Percentiles rank a stretch among this genome's conserved stretches.
These are phyloP conservation scores for Pseudopleuronectes americanus DNA, from an alignment of 2,797 vertebrate genomes.

Conservation along the genomic window DNA sequence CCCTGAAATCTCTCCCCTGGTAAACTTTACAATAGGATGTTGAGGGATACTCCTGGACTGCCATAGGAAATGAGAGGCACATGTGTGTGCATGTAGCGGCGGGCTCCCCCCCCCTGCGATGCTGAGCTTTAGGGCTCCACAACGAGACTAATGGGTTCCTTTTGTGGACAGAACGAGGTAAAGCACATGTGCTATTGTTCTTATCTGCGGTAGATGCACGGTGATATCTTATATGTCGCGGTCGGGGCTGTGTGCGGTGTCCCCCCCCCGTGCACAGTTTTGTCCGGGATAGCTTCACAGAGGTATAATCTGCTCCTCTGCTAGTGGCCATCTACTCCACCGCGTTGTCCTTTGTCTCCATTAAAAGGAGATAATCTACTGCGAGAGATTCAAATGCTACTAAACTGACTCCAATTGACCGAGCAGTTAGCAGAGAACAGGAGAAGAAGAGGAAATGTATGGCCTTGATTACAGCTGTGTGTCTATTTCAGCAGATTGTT, in stretches of 20 bases:
- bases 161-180: constrained; percentile 75
- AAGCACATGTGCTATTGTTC: constrained; percentile 74
- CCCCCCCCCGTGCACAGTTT: constrained; percentile 40
- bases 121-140: constrained; percentile 73
- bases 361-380: constrained; percentile 82
- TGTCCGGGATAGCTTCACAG: constrained; percentile 55
- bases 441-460: constrained; percentile 91
- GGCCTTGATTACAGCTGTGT: constrained; percentile 94
- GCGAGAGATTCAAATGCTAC: constrained; percentile 88
- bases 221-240: constrained; percentile 34
- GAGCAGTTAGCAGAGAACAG: constrained; percentile 88
- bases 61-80: constrained; percentile 84
- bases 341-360: constrained; percentile 79
- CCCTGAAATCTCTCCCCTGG: constrained; percentile 86
- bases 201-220: constrained; percentile 59
- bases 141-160: constrained; percentile 82
- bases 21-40: constrained; percentile 88
- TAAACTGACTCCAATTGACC: constrained; percentile 96
- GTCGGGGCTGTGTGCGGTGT: constrained; percentile 52
- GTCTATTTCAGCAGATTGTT: constrained; percentile 94
- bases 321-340: constrained; percentile 59
- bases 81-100: constrained; percentile 73
- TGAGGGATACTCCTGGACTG: constrained; percentile 81
- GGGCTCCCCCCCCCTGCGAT: constrained; percentile 60
- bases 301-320: constrained; percentile 66